Evolutionary conservation across 2,113 vertebrate species (phyloP).

Genomic region (Seriola quinqueradiata): DNA sequence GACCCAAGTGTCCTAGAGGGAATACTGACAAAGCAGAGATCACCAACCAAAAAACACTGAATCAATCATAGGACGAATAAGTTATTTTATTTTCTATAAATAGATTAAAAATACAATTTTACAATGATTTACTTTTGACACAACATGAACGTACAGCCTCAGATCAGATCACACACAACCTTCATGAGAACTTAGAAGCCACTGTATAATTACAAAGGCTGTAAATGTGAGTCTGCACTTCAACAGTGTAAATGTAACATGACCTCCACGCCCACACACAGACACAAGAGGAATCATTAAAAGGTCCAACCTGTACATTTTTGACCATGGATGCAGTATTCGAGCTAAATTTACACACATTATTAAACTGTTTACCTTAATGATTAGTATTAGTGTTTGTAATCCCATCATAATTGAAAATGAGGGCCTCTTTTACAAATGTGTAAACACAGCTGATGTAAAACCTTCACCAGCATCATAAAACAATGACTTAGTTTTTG

Average conservation of each 20-base stretch:
- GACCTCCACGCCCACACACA: not conserved
- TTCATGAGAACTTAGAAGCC: conserved; percentile 70
- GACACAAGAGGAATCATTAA: conserved; percentile 14
- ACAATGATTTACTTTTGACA: conserved; percentile 57
- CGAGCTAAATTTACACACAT: conserved; percentile 5
- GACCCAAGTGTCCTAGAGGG: not conserved
- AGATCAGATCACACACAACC: conserved; percentile 44
- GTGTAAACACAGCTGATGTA: not conserved
- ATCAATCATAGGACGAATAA: conserved; percentile 73
- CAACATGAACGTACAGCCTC: conserved; percentile 61
- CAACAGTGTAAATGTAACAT: conserved; percentile 70
- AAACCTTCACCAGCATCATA: not conserved
- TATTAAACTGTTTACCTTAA: not conserved
- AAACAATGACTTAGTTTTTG: not conserved
- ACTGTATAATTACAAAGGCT: conserved; percentile 55
- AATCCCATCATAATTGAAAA: not conserved
- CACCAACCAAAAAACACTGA: not conserved
- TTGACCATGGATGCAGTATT: conserved; percentile 2
- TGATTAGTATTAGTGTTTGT: conserved; percentile 8
- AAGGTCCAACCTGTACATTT: conserved; percentile 6
- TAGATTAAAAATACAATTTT: conserved; percentile 74
- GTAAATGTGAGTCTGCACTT: conserved; percentile 56
- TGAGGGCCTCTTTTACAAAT: not conserved
- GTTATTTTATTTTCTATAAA: conserved; percentile 87
- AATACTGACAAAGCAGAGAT: not conserved